Evolutionary conservation across 2,888 invertebrate genomes (phyloP).

Genomic region (Epinotia demarniana): DNA sequence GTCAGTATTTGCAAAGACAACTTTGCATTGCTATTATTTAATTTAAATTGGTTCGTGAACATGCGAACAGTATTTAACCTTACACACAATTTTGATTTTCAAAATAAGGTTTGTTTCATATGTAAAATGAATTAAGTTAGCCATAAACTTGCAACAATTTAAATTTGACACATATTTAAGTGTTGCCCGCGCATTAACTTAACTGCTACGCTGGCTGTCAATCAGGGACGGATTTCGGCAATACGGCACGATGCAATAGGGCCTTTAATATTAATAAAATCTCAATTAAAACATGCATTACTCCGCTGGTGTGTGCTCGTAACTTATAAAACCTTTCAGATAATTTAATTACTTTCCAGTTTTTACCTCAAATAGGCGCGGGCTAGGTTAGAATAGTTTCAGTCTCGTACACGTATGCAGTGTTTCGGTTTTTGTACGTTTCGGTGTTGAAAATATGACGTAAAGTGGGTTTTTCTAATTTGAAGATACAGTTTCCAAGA

Average conservation of each 20-base stretch:
- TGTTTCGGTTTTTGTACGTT: constrained; percentile 67
- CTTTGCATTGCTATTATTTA: not conserved
- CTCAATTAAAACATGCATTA: constrained; percentile 52
- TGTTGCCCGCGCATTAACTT: constrained; percentile 28
- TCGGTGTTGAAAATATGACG: constrained; percentile 70
- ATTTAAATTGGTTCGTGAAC: not conserved
- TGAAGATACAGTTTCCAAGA: constrained; percentile 67
- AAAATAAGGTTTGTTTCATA: not conserved
- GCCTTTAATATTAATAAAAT: constrained; percentile 50
- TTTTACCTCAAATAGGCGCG: constrained; percentile 45
- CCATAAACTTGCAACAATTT: constrained; percentile 3
- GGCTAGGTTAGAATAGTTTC: constrained; percentile 75
- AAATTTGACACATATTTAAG: constrained; percentile 31
- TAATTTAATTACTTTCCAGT: constrained; percentile 46
- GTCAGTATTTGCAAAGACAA: constrained; percentile 8
- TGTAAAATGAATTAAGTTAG: not conserved
- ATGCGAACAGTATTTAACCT: not conserved
- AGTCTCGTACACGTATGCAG: constrained; percentile 81
- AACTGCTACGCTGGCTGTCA: constrained; percentile 43
- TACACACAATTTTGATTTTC: not conserved
- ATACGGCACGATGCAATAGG: constrained; percentile 49
- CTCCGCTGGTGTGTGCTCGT: constrained; percentile 50
- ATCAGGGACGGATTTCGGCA: constrained; percentile 42
- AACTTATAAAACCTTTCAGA: constrained; percentile 46
- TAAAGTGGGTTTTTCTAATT: constrained; percentile 58